Evolutionary conservation across 2,888 invertebrate genomes (phyloP).

Genomic region (Serripes groenlandicus): DNA sequence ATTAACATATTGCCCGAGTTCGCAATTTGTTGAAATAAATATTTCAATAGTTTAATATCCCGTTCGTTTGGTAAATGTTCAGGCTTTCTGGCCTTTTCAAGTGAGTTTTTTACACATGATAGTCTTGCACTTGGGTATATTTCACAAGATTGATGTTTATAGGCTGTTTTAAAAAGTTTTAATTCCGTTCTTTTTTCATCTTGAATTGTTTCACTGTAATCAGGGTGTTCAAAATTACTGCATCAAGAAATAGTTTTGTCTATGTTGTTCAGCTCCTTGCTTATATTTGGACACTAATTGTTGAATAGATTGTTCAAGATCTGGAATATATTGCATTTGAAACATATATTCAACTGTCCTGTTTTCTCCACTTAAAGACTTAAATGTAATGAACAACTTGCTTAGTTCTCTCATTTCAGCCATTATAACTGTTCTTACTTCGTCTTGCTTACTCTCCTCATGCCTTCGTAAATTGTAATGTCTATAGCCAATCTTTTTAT

Average conservation of each 20-base stretch:
- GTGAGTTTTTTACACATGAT: too few species aligned
- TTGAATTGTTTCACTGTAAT: too few species aligned
- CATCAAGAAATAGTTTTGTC: too few species aligned
- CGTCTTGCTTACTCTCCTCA: slow-evolving; percentile 9
- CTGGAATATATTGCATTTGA: slow-evolving; percentile 4
- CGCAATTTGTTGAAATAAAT: too few species aligned
- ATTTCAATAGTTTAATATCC: background rate
- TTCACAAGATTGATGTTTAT: too few species aligned
- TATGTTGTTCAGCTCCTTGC: background rate
- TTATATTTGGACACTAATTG: background rate
- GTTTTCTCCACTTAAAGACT: background rate
- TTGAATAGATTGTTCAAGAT: background rate
- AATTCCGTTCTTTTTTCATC: too few species aligned
- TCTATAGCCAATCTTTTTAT: slow-evolving; percentile 1
- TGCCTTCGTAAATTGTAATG: slow-evolving; percentile 10
- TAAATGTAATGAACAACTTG: background rate
- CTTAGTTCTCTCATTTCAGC: slow-evolving; percentile 9
- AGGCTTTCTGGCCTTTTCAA: too few species aligned
- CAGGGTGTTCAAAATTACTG: too few species aligned
- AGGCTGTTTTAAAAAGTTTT: too few species aligned
- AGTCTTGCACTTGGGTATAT: too few species aligned
- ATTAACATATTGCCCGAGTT: slow-evolving; percentile 35
- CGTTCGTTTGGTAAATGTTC: too few species aligned
- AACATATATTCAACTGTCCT: too few species aligned
- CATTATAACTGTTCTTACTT: slow-evolving; percentile 10